A percentile compares a stretch with the other conserved stretches of the same genome.
Conservation (phyloP, 2,113 vertebrate genomes). For the Malurus elegans region DNA sequence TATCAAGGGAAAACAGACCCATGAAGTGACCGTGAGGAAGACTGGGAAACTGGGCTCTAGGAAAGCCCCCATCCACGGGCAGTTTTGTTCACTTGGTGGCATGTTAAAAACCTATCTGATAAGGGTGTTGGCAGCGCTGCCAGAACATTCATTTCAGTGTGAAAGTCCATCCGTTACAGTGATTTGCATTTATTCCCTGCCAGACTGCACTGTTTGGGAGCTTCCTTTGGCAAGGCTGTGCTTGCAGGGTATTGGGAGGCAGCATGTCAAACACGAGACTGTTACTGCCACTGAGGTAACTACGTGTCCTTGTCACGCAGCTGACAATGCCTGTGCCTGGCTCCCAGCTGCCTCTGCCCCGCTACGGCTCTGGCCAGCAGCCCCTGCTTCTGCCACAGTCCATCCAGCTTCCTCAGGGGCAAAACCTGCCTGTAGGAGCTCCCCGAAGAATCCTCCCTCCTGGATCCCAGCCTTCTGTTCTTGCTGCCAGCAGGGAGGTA, state of each 20-base stretch:
- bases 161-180: neutral
- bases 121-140: neutral
- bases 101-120: neutral
- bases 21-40: neutral
- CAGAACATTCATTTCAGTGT: neutral
- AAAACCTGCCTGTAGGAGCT: slow-evolving; percentile 90
- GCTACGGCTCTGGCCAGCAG: slow-evolving; percentile 95
- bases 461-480: slow-evolving; percentile 86
- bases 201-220: neutral
- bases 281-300: neutral
- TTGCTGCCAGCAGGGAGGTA: slow-evolving; percentile 90
- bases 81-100: neutral
- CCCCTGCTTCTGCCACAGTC: slow-evolving; percentile 95
- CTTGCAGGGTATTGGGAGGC: neutral
- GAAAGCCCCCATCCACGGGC: neutral
- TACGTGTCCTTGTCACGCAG: slow-evolving; percentile 67
- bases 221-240: neutral
- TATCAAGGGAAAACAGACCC: neutral
- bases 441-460: slow-evolving; percentile 90
- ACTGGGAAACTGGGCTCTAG: neutral
- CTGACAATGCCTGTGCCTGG: slow-evolving; percentile 96
- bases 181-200: neutral
- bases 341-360: slow-evolving; percentile 87
- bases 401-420: slow-evolving; percentile 95
- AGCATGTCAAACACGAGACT: neutral